These are phyloP conservation scores for Sander vitreus DNA, from an alignment of 2,113 vertebrate genomes.

Conservation along the genomic window DNA sequence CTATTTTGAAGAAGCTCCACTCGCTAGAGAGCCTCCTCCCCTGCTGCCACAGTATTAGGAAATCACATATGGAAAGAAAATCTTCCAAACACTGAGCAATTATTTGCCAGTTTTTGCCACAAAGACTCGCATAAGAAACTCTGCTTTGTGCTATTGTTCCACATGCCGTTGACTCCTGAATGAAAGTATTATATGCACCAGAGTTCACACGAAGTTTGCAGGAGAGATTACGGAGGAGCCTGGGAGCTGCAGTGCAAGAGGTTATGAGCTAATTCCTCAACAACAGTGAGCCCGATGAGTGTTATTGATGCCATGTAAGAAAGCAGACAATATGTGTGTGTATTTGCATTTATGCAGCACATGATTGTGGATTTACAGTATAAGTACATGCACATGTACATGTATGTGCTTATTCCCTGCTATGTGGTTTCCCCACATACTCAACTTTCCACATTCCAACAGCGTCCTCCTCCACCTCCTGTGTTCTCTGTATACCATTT, in stretches of 20 bases:
- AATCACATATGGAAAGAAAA: background rate
- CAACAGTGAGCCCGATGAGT: conserved; percentile 24
- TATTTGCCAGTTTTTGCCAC: background rate
- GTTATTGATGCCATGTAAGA: conserved; percentile 13
- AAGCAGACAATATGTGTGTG: background rate
- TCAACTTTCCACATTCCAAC: conserved; percentile 28
- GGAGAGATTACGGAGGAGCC: conserved; percentile 65
- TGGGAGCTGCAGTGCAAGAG: conserved; percentile 44
- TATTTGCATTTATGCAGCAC: background rate
- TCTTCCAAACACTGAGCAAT: conserved; percentile 2
- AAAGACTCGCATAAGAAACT: conserved; percentile 23
- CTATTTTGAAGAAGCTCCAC: background rate
- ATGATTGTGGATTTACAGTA: background rate
- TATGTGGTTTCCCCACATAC: background rate
- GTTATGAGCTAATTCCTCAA: conserved; percentile 69
- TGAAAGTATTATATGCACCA: conserved; percentile 58
- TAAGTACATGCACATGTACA: background rate
- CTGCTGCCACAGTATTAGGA: background rate
- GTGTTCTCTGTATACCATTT: background rate
- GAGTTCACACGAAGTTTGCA: conserved; percentile 73
- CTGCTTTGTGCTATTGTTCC: conserved; percentile 37
- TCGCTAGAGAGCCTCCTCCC: background rate
- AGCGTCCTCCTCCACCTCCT: background rate
- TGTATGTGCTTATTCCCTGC: background rate
- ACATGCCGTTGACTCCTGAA: conserved; percentile 52